Conservation (phyloP, 2,797 vertebrate genomes). For the Hippoglossus hippoglossus region DNA sequence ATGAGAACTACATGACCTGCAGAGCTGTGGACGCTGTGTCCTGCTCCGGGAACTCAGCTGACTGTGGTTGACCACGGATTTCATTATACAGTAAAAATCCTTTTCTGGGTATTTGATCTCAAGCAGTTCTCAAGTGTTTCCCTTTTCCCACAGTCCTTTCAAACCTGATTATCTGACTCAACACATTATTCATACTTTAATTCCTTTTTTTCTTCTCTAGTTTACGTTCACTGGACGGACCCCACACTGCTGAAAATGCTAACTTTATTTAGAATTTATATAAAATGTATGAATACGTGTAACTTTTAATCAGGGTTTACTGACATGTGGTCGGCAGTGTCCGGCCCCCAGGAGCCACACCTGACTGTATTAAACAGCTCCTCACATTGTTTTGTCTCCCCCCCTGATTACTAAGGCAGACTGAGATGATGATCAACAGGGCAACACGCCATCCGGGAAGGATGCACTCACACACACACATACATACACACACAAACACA, state of each 20-base stretch:
- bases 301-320: neutral
- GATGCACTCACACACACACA: slow-evolving; percentile 30
- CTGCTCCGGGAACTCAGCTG: slow-evolving; percentile 11
- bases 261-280: too few species aligned
- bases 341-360: slow-evolving; percentile 43
- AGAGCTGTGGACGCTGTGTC: too few species aligned
- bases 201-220: neutral
- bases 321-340: slow-evolving; percentile 4
- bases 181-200: neutral
- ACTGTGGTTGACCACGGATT: slow-evolving; percentile 25
- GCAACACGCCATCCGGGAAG: slow-evolving; percentile 58
- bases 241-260: neutral
- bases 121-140: slow-evolving; percentile 17
- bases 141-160: slow-evolving; percentile 43
- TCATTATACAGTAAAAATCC: slow-evolving; percentile 17
- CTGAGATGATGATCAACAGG: slow-evolving; percentile 58
- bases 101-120: slow-evolving; percentile 30
- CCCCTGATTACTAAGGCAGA: slow-evolving; percentile 70
- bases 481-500: slow-evolving; percentile 8
- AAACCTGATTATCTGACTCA: slow-evolving; percentile 7
- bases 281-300: too few species aligned
- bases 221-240: neutral
- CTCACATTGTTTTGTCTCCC: slow-evolving; percentile 74
- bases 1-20: too few species aligned
- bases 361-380: slow-evolving; percentile 20